phyloP scores from a whole-genome alignment of 2,797 vertebrate genomes.

The Uromys caudimaculatus region DNA sequence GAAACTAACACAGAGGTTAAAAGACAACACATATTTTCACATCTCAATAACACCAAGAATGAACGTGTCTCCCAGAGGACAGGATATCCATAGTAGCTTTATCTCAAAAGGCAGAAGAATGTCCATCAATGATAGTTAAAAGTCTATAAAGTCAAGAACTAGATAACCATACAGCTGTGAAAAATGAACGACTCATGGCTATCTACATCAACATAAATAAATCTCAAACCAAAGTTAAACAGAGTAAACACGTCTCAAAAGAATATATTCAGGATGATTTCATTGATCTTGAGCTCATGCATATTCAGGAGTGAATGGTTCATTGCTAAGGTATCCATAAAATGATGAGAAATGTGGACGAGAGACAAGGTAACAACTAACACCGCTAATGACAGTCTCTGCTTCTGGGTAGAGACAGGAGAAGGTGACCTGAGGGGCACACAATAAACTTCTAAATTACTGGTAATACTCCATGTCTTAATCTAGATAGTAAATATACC shows the following conservation, averaged over 20 bases:
- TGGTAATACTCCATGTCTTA: slow-evolving; percentile 25
- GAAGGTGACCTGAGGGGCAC: background rate
- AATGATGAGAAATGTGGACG: background rate
- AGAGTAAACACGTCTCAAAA: slow-evolving; percentile 32
- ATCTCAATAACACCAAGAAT: slow-evolving; percentile 8
- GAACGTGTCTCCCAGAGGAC: background rate
- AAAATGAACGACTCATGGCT: background rate
- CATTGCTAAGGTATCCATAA: background rate
- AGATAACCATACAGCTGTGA: background rate
- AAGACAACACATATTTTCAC: background rate
- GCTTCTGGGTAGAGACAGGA: background rate
- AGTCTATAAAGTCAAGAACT: background rate
- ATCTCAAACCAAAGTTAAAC: background rate
- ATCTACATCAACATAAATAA: background rate
- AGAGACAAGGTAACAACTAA: background rate
- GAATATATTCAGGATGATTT: slow-evolving; percentile 4
- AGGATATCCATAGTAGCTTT: background rate
- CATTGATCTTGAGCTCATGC: background rate
- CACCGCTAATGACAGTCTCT: background rate
- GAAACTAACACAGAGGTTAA: background rate
- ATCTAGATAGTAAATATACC: background rate
- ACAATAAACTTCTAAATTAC: background rate
- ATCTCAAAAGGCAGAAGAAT: slow-evolving; percentile 12
- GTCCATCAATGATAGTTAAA: background rate
- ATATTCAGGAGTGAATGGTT: background rate